Percentiles rank a stretch among this genome's conserved stretches.
phyloP scores from a whole-genome alignment of 2,888 invertebrate species.

The Hirtodrosophila confusa region DNA sequence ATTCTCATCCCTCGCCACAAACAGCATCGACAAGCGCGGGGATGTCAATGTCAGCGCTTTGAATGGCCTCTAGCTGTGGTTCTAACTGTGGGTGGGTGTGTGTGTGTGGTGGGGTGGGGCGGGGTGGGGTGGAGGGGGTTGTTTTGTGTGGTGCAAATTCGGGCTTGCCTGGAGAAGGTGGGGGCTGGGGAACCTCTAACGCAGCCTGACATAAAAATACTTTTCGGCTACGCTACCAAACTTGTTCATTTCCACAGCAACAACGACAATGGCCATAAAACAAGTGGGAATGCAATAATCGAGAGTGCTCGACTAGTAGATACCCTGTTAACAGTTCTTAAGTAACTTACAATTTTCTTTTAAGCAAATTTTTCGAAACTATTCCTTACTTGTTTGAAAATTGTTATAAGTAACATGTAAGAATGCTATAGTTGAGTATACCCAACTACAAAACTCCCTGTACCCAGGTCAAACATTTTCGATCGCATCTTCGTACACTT shows the following conservation, averaged over 20 bases:
- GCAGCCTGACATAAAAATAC: conserved; percentile 31
- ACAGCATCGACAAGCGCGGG: conserved; percentile 20
- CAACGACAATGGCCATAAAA: conserved; percentile 11
- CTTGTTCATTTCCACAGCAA: conserved; percentile 27
- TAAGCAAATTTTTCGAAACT: too few relatives aligned
- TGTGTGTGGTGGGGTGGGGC: not conserved
- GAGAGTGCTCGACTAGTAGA: too few relatives aligned
- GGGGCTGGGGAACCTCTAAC: not conserved
- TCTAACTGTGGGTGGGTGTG: not conserved
- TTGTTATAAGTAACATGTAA: too few relatives aligned
- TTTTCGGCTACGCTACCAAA: conserved; percentile 27
- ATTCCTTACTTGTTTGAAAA: too few relatives aligned
- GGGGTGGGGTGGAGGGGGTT: not conserved
- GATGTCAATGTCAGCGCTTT: conserved; percentile 61
- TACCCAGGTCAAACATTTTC: too few relatives aligned
- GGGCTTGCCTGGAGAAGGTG: not conserved
- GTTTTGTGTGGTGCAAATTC: not conserved
- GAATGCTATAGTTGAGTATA: too few relatives aligned
- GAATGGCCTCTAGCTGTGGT: conserved; percentile 47
- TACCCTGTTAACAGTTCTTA: too few relatives aligned
- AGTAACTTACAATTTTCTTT: too few relatives aligned
- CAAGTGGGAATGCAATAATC: too few relatives aligned
- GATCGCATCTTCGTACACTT: too few relatives aligned
- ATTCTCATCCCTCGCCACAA: conserved; percentile 22
- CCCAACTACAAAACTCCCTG: too few relatives aligned